These are phyloP conservation scores for Drosophila fuyamai DNA, from an alignment of 1,140 invertebrate genomes.

Conservation along the genomic window DNA sequence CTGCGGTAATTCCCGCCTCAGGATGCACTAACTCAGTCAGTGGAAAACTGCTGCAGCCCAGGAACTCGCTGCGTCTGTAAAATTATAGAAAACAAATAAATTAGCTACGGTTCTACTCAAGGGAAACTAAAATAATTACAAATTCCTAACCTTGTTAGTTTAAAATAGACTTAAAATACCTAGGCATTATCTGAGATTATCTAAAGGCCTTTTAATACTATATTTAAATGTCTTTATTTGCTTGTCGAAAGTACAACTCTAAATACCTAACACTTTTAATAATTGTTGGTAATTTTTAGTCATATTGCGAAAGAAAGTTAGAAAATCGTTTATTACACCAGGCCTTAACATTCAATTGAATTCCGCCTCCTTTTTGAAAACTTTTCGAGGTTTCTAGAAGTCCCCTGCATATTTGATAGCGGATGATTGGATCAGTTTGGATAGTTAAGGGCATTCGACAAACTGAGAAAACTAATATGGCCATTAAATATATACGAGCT, in stretches of 20 bases:
- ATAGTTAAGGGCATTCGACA: neutral
- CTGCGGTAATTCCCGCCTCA: conserved; percentile 84
- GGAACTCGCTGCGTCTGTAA: conserved; percentile 90
- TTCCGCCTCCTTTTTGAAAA: too few relatives aligned
- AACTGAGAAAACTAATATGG: conserved; percentile 2
- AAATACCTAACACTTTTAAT: too few relatives aligned
- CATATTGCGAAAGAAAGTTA: too few relatives aligned
- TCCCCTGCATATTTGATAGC: neutral
- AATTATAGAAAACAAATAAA: conserved; percentile 59
- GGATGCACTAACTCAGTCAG: conserved; percentile 88
- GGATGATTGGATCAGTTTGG: neutral
- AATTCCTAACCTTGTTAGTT: neutral
- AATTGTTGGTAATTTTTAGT: too few relatives aligned
- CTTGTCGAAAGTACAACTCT: too few relatives aligned
- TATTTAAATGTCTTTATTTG: too few relatives aligned
- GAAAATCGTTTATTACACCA: too few relatives aligned
- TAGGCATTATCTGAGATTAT: too few relatives aligned
- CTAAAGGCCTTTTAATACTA: too few relatives aligned
- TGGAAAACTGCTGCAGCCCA: conserved; percentile 92
- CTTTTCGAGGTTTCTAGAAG: neutral
- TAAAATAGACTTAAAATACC: neutral
- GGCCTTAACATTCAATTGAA: too few relatives aligned
- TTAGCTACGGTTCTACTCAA: neutral
- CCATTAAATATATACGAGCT: neutral
- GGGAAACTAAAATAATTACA: neutral